Evolutionary conservation across 2,797 vertebrate genomes (phyloP).

Genomic region (Aplochiton taeniatus): DNA sequence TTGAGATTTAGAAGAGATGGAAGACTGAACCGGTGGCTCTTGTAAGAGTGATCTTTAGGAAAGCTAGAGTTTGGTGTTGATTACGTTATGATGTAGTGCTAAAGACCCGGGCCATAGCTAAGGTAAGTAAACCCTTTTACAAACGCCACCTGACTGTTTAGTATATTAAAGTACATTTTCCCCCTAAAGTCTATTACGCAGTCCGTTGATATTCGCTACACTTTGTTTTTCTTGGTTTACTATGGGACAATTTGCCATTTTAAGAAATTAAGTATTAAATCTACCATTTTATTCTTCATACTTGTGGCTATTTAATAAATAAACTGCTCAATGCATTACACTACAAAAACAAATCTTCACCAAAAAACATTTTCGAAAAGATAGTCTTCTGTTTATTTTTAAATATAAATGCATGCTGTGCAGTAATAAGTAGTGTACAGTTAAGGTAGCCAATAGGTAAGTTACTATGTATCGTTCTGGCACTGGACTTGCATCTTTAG

Average conservation of each 20-base stretch:
- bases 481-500: too few species aligned
- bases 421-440: too few species aligned
- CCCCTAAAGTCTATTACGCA: not conserved
- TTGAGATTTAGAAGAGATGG: too few species aligned
- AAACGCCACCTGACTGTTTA: not conserved
- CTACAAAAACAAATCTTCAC: not conserved
- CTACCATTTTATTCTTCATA: too few species aligned
- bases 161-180: not conserved
- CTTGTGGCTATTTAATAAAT: not conserved
- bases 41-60: too few species aligned
- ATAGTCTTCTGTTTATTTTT: not conserved
- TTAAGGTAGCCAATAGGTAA: too few species aligned
- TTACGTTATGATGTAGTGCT: slow-evolving; percentile 1
- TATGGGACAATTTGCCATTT: too few species aligned
- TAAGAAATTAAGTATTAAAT: too few species aligned
- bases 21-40: too few species aligned
- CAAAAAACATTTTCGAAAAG: not conserved
- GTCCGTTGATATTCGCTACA: not conserved
- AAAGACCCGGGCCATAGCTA: not conserved
- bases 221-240: not conserved
- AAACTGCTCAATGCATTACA: not conserved
- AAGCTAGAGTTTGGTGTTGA: not conserved
- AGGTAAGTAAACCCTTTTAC: slow-evolving; percentile 4
- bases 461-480: too few species aligned
- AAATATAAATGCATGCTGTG: too few species aligned